phyloP scores from a whole-genome alignment of 2,797 vertebrate species.

The Alouatta caraya region DNA sequence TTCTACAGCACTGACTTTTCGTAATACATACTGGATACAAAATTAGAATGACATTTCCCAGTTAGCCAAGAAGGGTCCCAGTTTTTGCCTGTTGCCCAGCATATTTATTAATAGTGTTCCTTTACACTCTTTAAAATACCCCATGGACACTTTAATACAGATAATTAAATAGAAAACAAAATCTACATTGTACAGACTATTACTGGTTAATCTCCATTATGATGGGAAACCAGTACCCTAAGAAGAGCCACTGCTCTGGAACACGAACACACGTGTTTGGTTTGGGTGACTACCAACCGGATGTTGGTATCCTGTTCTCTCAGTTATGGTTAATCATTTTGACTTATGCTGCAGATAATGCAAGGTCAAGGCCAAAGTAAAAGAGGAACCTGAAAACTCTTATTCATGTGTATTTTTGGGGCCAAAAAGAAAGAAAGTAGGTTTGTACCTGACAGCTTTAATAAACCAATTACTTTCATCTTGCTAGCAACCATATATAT shows the following conservation, averaged over 20 bases:
- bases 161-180: neutral
- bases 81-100: neutral
- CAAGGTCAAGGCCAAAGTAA: conserved; percentile 12
- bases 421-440: conserved; percentile 18
- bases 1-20: neutral
- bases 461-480: neutral
- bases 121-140: neutral
- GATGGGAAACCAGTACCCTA: neutral
- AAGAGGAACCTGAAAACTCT: conserved; percentile 1
- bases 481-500: neutral
- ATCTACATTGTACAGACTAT: neutral
- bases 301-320: neutral
- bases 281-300: neutral
- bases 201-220: neutral
- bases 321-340: neutral
- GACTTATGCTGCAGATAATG: neutral
- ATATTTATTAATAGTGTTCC: neutral
- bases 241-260: neutral
- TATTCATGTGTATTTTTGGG: neutral
- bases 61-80: neutral
- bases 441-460: neutral
- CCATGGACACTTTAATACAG: neutral
- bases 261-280: neutral
- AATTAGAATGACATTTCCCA: neutral
- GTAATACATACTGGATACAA: neutral